Conservation (phyloP, 2,797 vertebrate species). For the Orestias chungarensis region DNA sequence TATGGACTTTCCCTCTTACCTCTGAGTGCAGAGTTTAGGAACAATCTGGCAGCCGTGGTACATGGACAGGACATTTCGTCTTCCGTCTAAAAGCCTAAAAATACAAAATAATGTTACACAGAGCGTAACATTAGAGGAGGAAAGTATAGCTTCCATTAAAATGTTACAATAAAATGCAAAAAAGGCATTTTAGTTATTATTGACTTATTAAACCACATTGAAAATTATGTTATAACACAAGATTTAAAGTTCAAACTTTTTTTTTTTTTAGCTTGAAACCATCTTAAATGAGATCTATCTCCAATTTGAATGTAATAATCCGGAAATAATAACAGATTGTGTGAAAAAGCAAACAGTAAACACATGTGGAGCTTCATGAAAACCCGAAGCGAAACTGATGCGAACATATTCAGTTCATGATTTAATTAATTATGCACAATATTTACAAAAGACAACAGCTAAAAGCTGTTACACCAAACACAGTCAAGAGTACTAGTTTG, state of each 20-base stretch:
- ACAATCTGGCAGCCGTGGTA: slow-evolving; percentile 74
- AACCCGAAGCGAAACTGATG: too few species aligned
- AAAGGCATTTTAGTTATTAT: slow-evolving; percentile 9
- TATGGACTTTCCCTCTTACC: slow-evolving; percentile 56
- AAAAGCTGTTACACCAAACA: too few species aligned
- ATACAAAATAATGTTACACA: slow-evolving; percentile 1
- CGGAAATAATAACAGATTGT: neutral
- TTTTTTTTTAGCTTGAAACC: neutral
- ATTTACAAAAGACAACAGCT: too few species aligned
- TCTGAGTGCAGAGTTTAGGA: slow-evolving; percentile 75
- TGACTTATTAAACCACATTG: slow-evolving; percentile 1
- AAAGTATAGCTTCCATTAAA: slow-evolving; percentile 9
- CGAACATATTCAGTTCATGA: too few species aligned
- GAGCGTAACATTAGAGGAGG: neutral
- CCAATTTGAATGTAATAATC: too few species aligned
- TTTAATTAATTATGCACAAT: too few species aligned
- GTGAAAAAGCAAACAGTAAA: neutral
- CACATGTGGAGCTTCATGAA: neutral
- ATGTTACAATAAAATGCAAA: slow-evolving; percentile 3
- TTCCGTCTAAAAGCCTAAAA: slow-evolving; percentile 44
- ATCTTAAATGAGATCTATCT: neutral
- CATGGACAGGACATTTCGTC: slow-evolving; percentile 79
- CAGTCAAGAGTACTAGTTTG: too few species aligned
- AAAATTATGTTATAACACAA: neutral
- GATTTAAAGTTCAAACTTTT: neutral